These are phyloP conservation scores for Malthinus seriepunctatus DNA, from an alignment of 2,888 invertebrate genomes.

Conservation along the genomic window DNA sequence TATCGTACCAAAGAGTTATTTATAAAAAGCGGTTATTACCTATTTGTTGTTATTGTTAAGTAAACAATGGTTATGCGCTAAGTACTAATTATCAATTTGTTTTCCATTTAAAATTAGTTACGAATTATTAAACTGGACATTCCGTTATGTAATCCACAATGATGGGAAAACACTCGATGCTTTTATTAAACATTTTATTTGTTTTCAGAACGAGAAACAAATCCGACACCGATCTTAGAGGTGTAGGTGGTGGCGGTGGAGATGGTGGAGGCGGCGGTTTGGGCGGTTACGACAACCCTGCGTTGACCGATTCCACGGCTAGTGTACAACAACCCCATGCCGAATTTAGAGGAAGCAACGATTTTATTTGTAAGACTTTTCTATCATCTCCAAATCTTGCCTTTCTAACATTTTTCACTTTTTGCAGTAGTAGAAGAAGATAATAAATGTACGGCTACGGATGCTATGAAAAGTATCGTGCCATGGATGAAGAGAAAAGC, in stretches of 20 bases:
- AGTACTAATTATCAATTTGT: too few species aligned
- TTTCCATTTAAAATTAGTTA: too few species aligned
- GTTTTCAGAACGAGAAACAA: slow-evolving; percentile 29
- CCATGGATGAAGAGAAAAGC: slow-evolving; percentile 56
- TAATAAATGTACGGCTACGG: slow-evolving; percentile 27
- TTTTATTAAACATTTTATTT: background rate
- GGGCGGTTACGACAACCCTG: slow-evolving; percentile 50
- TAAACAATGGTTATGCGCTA: too few species aligned
- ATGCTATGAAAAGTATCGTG: slow-evolving; percentile 37
- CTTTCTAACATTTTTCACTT: background rate
- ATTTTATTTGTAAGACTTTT: slow-evolving; percentile 59
- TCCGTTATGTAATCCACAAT: background rate
- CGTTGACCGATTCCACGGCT: slow-evolving; percentile 47
- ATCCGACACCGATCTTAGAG: slow-evolving; percentile 44
- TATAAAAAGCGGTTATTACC: background rate
- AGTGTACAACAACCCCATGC: slow-evolving; percentile 47
- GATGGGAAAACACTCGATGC: background rate
- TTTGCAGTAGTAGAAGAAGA: slow-evolving; percentile 41
- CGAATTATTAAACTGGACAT: too few species aligned
- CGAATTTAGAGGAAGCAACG: slow-evolving; percentile 62
- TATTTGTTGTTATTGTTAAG: too few species aligned
- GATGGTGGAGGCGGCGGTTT: slow-evolving; percentile 38
- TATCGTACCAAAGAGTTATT: too few species aligned
- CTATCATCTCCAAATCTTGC: background rate
- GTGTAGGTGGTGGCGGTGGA: slow-evolving; percentile 30